Conservation (phyloP, 2,888 invertebrate genomes). For the Perizoma affinitatum region DNA sequence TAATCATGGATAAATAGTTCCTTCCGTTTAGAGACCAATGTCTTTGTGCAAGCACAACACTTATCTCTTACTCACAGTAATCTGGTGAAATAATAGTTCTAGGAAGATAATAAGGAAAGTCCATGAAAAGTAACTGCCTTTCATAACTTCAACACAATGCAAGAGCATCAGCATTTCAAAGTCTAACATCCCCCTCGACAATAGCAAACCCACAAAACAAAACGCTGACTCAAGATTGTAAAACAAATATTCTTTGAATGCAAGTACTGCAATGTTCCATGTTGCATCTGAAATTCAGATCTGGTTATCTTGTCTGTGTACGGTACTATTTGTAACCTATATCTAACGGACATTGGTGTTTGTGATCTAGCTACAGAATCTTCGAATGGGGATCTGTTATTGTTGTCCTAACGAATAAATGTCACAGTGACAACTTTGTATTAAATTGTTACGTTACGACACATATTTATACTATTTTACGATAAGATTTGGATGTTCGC, state of each 20-base stretch:
- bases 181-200: constrained; percentile 21
- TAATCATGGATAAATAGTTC: too few relatives aligned
- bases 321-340: background rate
- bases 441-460: too few relatives aligned
- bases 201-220: constrained; percentile 19
- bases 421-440: too few relatives aligned
- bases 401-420: too few relatives aligned
- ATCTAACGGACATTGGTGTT: constrained; percentile 5
- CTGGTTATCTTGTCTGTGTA: constrained; percentile 10
- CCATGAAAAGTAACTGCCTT: constrained; percentile 13
- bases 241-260: constrained; percentile 29
- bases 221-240: constrained; percentile 27
- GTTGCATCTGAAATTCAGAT: constrained; percentile 32
- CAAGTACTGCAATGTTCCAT: constrained; percentile 22
- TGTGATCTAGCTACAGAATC: constrained; percentile 5
- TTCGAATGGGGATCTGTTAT: constrained; percentile 1
- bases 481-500: too few relatives aligned
- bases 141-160: constrained; percentile 8
- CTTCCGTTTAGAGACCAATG: too few relatives aligned
- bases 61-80: too few relatives aligned
- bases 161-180: constrained; percentile 27
- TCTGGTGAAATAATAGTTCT: too few relatives aligned
- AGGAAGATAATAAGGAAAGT: background rate
- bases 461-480: too few relatives aligned
- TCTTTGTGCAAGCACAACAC: too few relatives aligned